Conservation (phyloP, 2,888 invertebrate species). For the Caenorhabditis auriculariae region DNA sequence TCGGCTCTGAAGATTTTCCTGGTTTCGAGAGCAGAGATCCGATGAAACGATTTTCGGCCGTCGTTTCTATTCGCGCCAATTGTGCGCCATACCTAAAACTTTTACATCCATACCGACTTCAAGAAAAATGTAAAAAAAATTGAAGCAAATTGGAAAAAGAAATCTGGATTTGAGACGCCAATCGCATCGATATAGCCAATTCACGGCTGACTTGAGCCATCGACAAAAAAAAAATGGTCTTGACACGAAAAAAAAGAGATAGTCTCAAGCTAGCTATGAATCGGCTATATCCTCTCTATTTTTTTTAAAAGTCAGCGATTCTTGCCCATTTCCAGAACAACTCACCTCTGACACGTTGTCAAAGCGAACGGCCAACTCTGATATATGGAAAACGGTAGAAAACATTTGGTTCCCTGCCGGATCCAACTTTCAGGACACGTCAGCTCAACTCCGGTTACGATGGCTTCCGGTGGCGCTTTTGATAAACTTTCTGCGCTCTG, state of each 20-base stretch:
- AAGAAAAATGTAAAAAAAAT: conserved; percentile 9
- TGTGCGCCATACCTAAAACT: conserved; percentile 86
- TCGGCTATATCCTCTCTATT: too few species aligned
- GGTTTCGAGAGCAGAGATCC: conserved; percentile 74
- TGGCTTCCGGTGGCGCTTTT: conserved; percentile 11
- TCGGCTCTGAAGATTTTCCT: conserved; percentile 27
- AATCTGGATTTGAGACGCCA: too few species aligned
- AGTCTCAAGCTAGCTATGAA: too few species aligned
- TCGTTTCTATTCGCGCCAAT: conserved; percentile 85
- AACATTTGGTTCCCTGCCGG: conserved; percentile 55
- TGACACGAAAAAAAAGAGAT: too few species aligned
- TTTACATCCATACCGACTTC: not conserved
- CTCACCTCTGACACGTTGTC: conserved; percentile 55
- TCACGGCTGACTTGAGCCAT: too few species aligned
- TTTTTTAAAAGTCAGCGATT: too few species aligned
- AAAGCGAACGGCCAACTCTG: conserved; percentile 63
- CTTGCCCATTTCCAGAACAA: too few species aligned
- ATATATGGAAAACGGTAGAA: conserved; percentile 44
- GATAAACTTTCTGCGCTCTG: conserved; percentile 9
- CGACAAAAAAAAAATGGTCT: too few species aligned
- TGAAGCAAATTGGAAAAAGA: not conserved
- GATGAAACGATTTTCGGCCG: conserved; percentile 87
- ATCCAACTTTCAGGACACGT: conserved; percentile 61
- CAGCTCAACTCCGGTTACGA: conserved; percentile 41
- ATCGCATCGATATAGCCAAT: too few species aligned